Evolutionary conservation across 2,113 vertebrate species (phyloP), one percentile per base, ranked within the genome.

Genomic region (Phalacrocorax carbo): DNA sequence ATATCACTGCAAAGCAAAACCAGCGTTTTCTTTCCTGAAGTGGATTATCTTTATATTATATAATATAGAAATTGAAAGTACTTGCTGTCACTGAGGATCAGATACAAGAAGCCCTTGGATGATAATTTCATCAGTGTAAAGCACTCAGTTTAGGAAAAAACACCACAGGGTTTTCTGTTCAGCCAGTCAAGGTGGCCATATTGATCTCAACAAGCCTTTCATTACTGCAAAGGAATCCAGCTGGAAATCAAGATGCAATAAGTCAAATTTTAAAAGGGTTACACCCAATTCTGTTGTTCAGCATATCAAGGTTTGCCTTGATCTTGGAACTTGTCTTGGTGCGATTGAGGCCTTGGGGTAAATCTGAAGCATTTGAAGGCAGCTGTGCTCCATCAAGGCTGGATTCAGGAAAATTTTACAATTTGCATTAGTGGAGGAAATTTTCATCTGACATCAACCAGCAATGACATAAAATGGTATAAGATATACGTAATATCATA

Each of bases 1-100:
- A 44, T 57, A 75, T 14, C 1, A 2, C 36, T 34, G 52, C 40
- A 75, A 82, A 93, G 57, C 19, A 75, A 87, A 71, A 2, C 2
- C 49, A 55, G 19, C 2, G 4, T 34, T 91, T 84, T 78, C 30
- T 36, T 71, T 85, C 42, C 30, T 0, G 0, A 13, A 0, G 5
- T 60, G 18, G 15, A 57, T 68, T 71, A 40, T 55, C 13, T 38
- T 12, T 65, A 4, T 26, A 62, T 57, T 57, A 60, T 25, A 36
- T 15, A 64, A 40, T 21, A 49, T 2, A 75, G 40, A 78, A 83
- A 26, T 5, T 21, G 22, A 81, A 89, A 57, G 5, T 44, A 34
- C 22, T 11, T 66, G 12, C 8, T 82, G 15, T 69, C 19, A 61
- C 38, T 84, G 58, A 73, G 22, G 26, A 29, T 81, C 34, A 72